These are phyloP conservation scores for Takifugu rubripes DNA, from an alignment of 2,797 vertebrate species.

Conservation along the genomic window DNA sequence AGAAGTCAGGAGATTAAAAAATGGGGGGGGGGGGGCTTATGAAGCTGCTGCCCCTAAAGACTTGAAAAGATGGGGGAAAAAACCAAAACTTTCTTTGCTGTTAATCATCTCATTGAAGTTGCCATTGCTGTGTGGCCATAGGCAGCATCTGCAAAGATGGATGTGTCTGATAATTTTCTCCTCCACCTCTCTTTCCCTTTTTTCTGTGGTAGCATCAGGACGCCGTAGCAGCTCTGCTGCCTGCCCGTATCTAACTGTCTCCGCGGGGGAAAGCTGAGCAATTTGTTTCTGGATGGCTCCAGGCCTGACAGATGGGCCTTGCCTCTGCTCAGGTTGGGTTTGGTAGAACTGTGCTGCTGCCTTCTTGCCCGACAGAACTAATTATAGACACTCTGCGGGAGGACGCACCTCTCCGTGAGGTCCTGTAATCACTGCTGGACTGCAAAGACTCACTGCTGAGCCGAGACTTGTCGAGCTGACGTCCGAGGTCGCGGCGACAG, in stretches of 20 bases:
- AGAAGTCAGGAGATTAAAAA: constrained; percentile 35
- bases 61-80: constrained; percentile 16
- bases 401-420: constrained; percentile 47
- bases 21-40: constrained; percentile 25
- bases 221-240: constrained; percentile 33
- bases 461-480: neutral
- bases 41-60: constrained; percentile 27
- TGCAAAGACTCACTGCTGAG: constrained; percentile 16
- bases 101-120: constrained; percentile 32
- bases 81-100: neutral
- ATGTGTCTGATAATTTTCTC: constrained; percentile 49
- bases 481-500: neutral
- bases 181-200: constrained; percentile 22
- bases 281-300: constrained; percentile 72
- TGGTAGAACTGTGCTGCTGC: constrained; percentile 36
- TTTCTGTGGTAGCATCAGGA: constrained; percentile 29
- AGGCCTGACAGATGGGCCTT: constrained; percentile 72
- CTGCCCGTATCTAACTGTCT: constrained; percentile 37
- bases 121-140: constrained; percentile 23
- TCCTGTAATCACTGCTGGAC: constrained; percentile 35
- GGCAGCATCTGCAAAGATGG: constrained; percentile 53
- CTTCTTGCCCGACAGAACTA: constrained; percentile 68
- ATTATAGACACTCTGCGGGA: constrained; percentile 63
- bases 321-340: constrained; percentile 65
- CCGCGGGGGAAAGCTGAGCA: constrained; percentile 60